Conservation (phyloP, 2,113 vertebrate genomes). For the Osmerus mordax region DNA sequence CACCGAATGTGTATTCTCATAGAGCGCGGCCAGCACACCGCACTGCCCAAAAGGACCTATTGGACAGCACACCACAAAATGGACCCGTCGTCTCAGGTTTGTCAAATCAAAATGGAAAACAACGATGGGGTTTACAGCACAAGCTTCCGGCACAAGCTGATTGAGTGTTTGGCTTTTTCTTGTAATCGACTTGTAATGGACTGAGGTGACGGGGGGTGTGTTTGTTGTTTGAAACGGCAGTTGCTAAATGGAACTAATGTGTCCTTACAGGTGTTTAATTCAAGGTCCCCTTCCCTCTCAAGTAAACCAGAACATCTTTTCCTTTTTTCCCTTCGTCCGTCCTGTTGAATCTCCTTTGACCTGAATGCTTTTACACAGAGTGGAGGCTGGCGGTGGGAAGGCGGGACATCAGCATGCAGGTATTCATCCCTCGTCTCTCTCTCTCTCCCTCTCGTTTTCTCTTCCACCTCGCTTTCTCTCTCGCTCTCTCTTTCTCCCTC, state of each 20-base stretch:
- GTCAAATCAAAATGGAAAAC: background rate
- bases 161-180: background rate
- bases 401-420: background rate
- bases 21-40: no score
- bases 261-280: constrained; percentile 9
- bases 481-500: no score
- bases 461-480: no score
- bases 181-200: constrained; percentile 26
- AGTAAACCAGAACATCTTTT: background rate
- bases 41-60: no score
- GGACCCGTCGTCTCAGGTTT: background rate
- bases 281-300: constrained; percentile 16
- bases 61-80: no score
- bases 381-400: constrained; percentile 6
- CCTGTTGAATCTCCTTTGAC: constrained; percentile 19
- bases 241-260: constrained; percentile 25
- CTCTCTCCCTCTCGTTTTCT: no score
- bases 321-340: constrained; percentile 3
- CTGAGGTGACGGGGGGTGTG: background rate
- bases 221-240: constrained; percentile 3
- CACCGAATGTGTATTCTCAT: no score
- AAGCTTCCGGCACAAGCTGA: background rate
- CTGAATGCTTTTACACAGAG: constrained; percentile 21
- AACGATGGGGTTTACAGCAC: background rate
- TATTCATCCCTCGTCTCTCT: no score